Evolutionary conservation across 2,888 invertebrate species (phyloP).

Genomic region (Caenorhabditis panamensis): DNA sequence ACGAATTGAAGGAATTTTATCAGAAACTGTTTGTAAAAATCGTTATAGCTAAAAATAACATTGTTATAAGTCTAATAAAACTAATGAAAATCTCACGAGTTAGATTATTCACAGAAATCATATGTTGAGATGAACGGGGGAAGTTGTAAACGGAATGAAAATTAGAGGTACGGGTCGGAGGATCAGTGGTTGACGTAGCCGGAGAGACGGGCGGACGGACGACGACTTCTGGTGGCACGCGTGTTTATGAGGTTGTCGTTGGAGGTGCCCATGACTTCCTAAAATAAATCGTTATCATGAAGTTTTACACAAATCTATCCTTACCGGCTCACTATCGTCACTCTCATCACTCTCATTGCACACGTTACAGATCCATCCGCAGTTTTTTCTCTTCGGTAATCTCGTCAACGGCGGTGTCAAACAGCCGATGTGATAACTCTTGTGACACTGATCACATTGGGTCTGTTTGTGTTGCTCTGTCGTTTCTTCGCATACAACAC

Average conservation of each 20-base stretch:
- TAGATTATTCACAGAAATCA: not conserved
- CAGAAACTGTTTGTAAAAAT: slow-evolving; percentile 49
- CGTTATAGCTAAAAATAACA: slow-evolving; percentile 2
- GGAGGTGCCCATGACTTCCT: slow-evolving; percentile 13
- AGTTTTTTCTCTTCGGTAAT: slow-evolving; percentile 57
- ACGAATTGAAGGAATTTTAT: not conserved
- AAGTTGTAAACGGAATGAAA: not conserved
- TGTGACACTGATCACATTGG: slow-evolving; percentile 94
- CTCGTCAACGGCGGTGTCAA: slow-evolving; percentile 91
- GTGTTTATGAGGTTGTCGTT: not conserved
- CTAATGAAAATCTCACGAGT: not conserved
- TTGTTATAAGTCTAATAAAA: not conserved
- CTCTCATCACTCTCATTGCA: slow-evolving; percentile 53
- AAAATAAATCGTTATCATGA: not conserved
- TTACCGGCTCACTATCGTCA: slow-evolving; percentile 28
- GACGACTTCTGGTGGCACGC: slow-evolving; percentile 26
- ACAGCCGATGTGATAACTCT: slow-evolving; percentile 94
- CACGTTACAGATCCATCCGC: slow-evolving; percentile 61
- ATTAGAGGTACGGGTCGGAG: not conserved
- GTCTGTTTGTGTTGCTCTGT: slow-evolving; percentile 94
- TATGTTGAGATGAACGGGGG: not conserved
- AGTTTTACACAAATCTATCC: not conserved
- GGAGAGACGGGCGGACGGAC: slow-evolving; percentile 46
- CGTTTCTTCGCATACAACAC: slow-evolving; percentile 83
- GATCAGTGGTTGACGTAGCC: slow-evolving; percentile 29